Conservation (phyloP, 2,888 invertebrate species). For the Andrena fulva region DNA sequence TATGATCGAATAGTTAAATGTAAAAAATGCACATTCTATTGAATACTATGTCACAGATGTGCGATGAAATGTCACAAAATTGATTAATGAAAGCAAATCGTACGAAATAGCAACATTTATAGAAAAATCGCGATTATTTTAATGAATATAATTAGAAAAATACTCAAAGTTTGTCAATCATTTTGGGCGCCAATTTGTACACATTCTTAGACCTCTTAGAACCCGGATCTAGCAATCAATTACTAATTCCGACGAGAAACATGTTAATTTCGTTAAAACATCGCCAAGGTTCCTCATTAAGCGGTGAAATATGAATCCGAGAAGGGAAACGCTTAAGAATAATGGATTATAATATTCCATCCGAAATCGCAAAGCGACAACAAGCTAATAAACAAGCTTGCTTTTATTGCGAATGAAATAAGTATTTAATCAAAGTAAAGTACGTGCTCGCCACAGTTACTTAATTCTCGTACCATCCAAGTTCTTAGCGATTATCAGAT, state of each 20-base stretch:
- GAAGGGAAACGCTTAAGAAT: neutral
- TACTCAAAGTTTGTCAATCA: too few species aligned
- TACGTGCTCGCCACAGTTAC: neutral
- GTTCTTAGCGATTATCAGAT: constrained; percentile 6
- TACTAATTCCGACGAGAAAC: neutral
- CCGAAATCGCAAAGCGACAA: neutral
- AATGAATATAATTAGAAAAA: too few species aligned
- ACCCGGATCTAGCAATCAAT: too few species aligned
- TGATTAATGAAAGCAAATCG: too few species aligned
- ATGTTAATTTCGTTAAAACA: neutral
- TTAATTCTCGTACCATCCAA: neutral
- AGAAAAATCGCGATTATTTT: too few species aligned
- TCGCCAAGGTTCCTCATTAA: neutral
- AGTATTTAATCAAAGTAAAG: neutral
- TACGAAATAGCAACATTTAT: too few species aligned
- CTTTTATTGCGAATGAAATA: neutral
- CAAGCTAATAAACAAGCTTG: neutral
- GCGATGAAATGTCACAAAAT: too few species aligned
- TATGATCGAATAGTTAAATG: too few species aligned
- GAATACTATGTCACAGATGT: too few species aligned
- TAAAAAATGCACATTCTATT: too few species aligned
- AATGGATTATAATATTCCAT: neutral
- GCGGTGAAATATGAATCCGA: neutral
- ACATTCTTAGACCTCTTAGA: too few species aligned
- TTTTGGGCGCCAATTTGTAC: too few species aligned